These are phyloP conservation scores for Hermodice carunculata DNA, from an alignment of 2,888 invertebrate genomes.

Conservation along the genomic window DNA sequence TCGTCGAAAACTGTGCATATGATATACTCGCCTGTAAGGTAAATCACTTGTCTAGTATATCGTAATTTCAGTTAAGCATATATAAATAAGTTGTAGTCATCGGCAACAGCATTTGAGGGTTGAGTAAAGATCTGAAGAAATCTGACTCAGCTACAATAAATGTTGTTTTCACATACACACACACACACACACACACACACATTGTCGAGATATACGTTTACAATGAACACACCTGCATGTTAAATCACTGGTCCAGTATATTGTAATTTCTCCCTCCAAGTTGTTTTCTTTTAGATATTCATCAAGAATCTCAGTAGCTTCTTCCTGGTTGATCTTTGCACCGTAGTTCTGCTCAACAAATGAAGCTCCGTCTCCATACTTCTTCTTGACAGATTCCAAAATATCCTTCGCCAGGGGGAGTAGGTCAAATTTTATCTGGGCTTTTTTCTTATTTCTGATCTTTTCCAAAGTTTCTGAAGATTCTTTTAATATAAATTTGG, in stretches of 20 bases:
- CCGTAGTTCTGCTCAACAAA: constrained; percentile 58
- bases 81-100: too few species aligned
- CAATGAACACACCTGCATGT: constrained; percentile 63
- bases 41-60: too few species aligned
- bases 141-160: too few species aligned
- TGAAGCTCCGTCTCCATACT: constrained; percentile 58
- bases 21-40: too few species aligned
- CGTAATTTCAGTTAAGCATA: too few species aligned
- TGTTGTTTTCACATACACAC: too few species aligned
- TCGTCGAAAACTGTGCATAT: too few species aligned
- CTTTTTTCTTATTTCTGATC: constrained; percentile 42
- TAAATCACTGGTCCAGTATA: constrained; percentile 63
- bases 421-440: constrained; percentile 58
- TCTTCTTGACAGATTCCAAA: constrained; percentile 53
- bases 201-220: too few species aligned
- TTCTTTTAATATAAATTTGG: constrained; percentile 47
- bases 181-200: too few species aligned
- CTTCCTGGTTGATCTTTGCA: constrained; percentile 49
- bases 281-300: constrained; percentile 61
- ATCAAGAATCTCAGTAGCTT: constrained; percentile 56
- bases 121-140: too few species aligned
- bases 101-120: too few species aligned
- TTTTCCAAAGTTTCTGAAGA: constrained; percentile 10
- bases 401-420: constrained; percentile 59
- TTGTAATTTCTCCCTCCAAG: constrained; percentile 58